Conservation (phyloP, 2,888 invertebrate species). For the Cerceris ruficornis region DNA sequence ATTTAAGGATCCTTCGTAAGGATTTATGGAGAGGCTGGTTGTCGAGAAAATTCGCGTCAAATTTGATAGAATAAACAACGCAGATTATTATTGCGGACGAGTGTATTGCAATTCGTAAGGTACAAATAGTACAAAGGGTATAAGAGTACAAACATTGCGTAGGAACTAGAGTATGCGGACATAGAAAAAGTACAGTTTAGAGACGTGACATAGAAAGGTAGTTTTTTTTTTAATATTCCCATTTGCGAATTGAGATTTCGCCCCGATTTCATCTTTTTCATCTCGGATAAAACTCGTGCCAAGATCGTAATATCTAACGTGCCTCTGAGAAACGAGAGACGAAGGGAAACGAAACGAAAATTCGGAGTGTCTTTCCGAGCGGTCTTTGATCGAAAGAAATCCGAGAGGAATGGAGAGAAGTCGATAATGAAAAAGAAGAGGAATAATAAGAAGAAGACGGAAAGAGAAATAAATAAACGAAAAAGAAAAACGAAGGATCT, state of each 20-base stretch:
- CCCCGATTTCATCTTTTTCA: slow-evolving; percentile 35
- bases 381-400: no score
- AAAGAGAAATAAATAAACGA: slow-evolving; percentile 10
- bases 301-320: slow-evolving; percentile 58
- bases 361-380: background rate
- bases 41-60: background rate
- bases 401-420: background rate
- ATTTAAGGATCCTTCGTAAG: no score
- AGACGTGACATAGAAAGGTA: slow-evolving; percentile 67
- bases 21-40: no score
- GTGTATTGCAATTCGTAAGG: slow-evolving; percentile 81
- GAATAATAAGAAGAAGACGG: no score
- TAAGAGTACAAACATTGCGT: slow-evolving; percentile 81
- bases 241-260: slow-evolving; percentile 55
- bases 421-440: background rate
- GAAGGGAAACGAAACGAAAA: background rate
- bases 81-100: slow-evolving; percentile 78
- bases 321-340: background rate
- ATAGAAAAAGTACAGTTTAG: slow-evolving; percentile 79
- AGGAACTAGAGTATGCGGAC: slow-evolving; percentile 81
- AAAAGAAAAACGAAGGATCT: slow-evolving; percentile 51
- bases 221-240: slow-evolving; percentile 27
- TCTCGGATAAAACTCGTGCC: slow-evolving; percentile 63
- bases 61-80: slow-evolving; percentile 11
- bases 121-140: slow-evolving; percentile 82